These are phyloP conservation scores for Forpus xanthops DNA, from an alignment of 2,797 vertebrate genomes.

Conservation along the genomic window DNA sequence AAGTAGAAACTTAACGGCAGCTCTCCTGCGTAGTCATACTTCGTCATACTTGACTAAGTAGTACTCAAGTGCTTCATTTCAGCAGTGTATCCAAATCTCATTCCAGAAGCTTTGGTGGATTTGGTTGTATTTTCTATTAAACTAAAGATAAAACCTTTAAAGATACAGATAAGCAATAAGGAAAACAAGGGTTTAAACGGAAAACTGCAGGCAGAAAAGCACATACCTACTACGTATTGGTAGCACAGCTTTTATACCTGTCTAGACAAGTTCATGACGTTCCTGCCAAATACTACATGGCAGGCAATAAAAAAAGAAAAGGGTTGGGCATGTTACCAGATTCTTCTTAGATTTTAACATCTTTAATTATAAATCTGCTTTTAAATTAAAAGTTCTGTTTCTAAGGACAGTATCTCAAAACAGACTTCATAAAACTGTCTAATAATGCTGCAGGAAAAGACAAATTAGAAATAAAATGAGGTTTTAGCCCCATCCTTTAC, in stretches of 20 bases:
- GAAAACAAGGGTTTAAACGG: not conserved
- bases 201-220: not conserved
- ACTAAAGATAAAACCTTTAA: not conserved
- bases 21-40: not conserved
- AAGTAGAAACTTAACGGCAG: not conserved
- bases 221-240: not conserved
- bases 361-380: conserved; percentile 19
- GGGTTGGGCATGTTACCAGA: not conserved
- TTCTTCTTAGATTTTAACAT: conserved; percentile 12
- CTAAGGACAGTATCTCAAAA: conserved; percentile 3
- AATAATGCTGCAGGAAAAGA: not conserved
- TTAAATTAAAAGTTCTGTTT: not conserved
- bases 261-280: not conserved
- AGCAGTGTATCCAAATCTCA: not conserved
- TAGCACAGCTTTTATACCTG: conserved; percentile 4
- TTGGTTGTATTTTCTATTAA: not conserved
- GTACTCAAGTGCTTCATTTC: not conserved
- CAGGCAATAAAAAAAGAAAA: conserved; percentile 15
- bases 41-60: not conserved
- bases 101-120: not conserved
- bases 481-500: conserved; percentile 37
- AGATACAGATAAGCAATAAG: not conserved
- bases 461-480: conserved; percentile 44
- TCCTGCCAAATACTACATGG: not conserved
- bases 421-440: not conserved